These are phyloP conservation scores for Polypterus senegalus DNA, from an alignment of 2,113 vertebrate genomes.

Conservation along the genomic window DNA sequence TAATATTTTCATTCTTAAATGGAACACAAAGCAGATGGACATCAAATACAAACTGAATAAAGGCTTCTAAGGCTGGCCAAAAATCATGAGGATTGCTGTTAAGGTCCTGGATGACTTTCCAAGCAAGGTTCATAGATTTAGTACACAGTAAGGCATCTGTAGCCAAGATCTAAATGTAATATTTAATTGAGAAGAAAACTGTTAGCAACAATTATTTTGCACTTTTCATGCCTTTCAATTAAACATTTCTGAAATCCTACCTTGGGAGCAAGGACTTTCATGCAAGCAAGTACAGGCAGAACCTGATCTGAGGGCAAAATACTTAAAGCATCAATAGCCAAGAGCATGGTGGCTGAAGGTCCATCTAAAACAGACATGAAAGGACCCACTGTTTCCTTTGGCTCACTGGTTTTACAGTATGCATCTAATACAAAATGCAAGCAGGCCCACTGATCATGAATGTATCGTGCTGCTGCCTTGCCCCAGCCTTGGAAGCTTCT, in stretches of 20 bases:
- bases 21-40: conserved; percentile 49
- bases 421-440: conserved; percentile 50
- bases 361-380: conserved; percentile 16
- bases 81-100: conserved; percentile 78
- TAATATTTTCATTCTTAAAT: conserved; percentile 39
- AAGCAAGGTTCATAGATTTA: conserved; percentile 62
- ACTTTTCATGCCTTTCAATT: neutral
- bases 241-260: conserved; percentile 35
- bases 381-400: conserved; percentile 9
- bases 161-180: conserved; percentile 43
- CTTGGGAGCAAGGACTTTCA: conserved; percentile 63
- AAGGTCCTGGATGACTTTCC: conserved; percentile 67
- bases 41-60: conserved; percentile 67
- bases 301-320: conserved; percentile 69
- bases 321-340: conserved; percentile 62
- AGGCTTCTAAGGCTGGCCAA: conserved; percentile 76
- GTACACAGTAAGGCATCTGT: conserved; percentile 57
- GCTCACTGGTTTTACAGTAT: conserved; percentile 6
- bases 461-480: conserved; percentile 56
- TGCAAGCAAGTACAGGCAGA: conserved; percentile 66
- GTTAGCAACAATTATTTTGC: no score
- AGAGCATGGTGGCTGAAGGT: conserved; percentile 30
- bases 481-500: conserved; percentile 69
- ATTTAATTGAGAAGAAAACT: no score
- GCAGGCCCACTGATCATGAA: conserved; percentile 78